Evolutionary conservation across 2,113 vertebrate genomes (phyloP), one percentile per base, ranked within the genome.

Genomic region (Centropus bengalensis): DNA sequence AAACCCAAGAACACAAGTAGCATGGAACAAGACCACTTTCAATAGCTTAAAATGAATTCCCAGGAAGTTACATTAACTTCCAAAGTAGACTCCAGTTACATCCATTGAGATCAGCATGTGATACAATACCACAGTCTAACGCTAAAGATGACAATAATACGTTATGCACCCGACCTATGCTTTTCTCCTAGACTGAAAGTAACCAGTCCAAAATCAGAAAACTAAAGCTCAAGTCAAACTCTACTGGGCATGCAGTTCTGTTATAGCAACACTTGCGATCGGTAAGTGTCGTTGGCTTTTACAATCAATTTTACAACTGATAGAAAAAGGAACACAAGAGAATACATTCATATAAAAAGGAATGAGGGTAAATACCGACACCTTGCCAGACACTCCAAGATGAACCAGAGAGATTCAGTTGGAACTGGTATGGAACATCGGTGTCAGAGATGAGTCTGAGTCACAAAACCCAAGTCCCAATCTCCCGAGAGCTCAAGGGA

Each of bases 311-410:
- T 91, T 95, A 94, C 92, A 93, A 88, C 67, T 69, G 78, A 96
- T 91, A 74, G 86, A 86, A 74, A 81, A 92, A 91, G 74, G 66
- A 93, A 94, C 80, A 74, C 64, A 82, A 82, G 59, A 77, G 80
- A 94, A 93, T 97, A 97, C 97, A 97, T 97, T 97, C 95, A 12
- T 96, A 95, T 91, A 91, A 97, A 97, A 96, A 95, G 93, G 81
- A 96, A 87, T 54, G 74, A 90, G 71, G 94, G 92, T 92, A 92
- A 92, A 82, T 91, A 90, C 2, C 7, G 23, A 93, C 81, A 85
- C 62, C 82, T 64, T 79, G 78, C 83, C 19, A 2, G 84, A 75
- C 52, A 47, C 28, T 63, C 67, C 74, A n/a, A n/a, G 66, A 90
- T 60, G 76, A 86, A 82, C 71, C 74, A 87, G 74, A 87, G 54